Evolutionary conservation across 2,797 vertebrate species (phyloP), one percentile per base, ranked within the genome.

Genomic region (Gymnothorax javanicus): DNA sequence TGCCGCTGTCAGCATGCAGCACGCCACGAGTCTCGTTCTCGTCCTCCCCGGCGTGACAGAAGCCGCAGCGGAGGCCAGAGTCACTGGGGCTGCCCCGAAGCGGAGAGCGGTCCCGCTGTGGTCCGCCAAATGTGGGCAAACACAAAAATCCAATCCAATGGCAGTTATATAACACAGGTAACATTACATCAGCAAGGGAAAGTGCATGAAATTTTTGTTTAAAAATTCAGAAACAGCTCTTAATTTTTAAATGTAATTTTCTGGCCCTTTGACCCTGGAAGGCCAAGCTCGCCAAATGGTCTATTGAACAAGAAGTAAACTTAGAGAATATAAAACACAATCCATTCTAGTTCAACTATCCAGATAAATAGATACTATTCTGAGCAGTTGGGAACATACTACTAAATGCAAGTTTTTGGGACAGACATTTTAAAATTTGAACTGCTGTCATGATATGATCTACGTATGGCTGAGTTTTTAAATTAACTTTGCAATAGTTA

Each of bases 1-100:
- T 99, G 92, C 97, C 97, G 94, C 97, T 98, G 94, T 99, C 99
- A 57, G 96, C 96, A 92, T 99, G 98, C 91, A 99, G 97, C 93
- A 96, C 96, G 91, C 96, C 96, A 89, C 98, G 96, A 0, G 97
- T 98, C 94, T 97, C 96, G 87, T 98, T 99, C 95, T 99, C 98
- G 92, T 99, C 98, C 69, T 99, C 98, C 12, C 98, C 98, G 60
- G 98, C 97, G 43, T 99, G 98, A 94, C 98, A 99, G 92, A 99
- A 99, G 90, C 98, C 98, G 93, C 98, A 99, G 92, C 98, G 98
- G 93, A 98, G 98, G 87, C 98, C 97, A 83, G 97, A 95, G 79
- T 99, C 98, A 93, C 95, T 97, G 71, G 97, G 97, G 91, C 97
- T 98, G 94, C 96, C 94, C 94, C 98, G 96, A 87, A 99, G 96